Conservation (phyloP, 2,113 vertebrate genomes). For the Pedionomus torquatus region DNA sequence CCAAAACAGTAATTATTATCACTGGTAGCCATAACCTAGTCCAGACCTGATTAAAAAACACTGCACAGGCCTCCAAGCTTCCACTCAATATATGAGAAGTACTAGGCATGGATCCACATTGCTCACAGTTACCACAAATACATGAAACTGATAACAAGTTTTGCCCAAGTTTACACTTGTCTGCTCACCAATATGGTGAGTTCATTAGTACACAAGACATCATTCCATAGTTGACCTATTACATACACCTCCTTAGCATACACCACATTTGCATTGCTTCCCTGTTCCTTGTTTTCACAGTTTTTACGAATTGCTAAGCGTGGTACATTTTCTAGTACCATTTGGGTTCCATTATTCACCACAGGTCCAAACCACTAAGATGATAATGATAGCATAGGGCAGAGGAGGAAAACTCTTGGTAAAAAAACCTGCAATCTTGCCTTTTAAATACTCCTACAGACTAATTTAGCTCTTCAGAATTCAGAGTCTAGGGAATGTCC, state of each 20-base stretch:
- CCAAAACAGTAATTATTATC: background rate
- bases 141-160: rapidly evolving
- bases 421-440: background rate
- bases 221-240: background rate
- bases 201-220: background rate
- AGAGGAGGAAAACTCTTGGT: background rate
- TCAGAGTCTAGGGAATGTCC: background rate
- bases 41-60: background rate
- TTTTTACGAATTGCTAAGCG: background rate
- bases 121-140: background rate
- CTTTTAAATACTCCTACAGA: background rate
- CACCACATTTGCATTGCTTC: background rate
- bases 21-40: background rate
- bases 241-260: background rate
- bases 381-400: rapidly evolving
- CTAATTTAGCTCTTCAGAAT: background rate
- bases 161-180: background rate
- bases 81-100: background rate
- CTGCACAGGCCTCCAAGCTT: background rate
- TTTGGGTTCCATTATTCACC: background rate
- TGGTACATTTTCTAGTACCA: background rate
- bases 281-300: background rate
- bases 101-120: background rate
- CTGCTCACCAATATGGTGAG: background rate
- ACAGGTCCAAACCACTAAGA: background rate